Evolutionary conservation across 92 coral and sea anemone species (phyloP).

Genomic region (Anthopleura xanthogrammica): DNA sequence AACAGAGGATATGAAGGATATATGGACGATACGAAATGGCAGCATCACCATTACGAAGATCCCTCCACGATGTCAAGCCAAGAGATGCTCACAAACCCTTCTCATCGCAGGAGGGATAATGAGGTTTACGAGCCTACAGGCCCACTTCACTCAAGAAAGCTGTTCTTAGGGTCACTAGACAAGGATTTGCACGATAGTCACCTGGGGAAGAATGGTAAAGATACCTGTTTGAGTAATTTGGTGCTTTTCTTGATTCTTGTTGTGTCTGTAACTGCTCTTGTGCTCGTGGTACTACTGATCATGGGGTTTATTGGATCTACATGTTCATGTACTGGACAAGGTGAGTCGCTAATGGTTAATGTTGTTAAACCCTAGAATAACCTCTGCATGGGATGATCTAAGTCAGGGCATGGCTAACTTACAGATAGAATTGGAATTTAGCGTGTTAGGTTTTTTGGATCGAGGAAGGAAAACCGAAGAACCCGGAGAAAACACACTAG

Average conservation of each 20-base stretch:
- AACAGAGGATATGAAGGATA: conserved; percentile 14
- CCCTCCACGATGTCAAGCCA: conserved; percentile 2
- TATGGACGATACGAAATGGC: background rate
- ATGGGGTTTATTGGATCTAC: conserved; percentile 26
- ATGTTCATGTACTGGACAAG: conserved; percentile 22
- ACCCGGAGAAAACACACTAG: no score
- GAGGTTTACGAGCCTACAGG: conserved; percentile 34
- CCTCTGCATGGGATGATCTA: no score
- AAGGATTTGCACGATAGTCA: background rate
- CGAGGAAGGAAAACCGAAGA: no score
- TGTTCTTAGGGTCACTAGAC: background rate
- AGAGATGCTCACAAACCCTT: background rate
- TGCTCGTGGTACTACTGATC: conserved; percentile 34
- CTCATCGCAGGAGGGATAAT: background rate
- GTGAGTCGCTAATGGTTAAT: background rate
- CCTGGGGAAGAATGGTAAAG: conserved; percentile 9
- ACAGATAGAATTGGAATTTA: no score
- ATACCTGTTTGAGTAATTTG: conserved; percentile 15
- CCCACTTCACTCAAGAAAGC: conserved; percentile 11
- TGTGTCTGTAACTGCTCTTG: conserved; percentile 27
- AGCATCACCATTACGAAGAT: conserved; percentile 17
- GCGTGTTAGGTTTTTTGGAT: no score
- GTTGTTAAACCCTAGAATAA: no score
- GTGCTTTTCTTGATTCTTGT: conserved; percentile 26
- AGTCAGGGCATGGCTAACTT: no score